These are phyloP conservation scores for Drosophila vallismaia DNA, from an alignment of 2,888 invertebrate species.

Conservation along the genomic window DNA sequence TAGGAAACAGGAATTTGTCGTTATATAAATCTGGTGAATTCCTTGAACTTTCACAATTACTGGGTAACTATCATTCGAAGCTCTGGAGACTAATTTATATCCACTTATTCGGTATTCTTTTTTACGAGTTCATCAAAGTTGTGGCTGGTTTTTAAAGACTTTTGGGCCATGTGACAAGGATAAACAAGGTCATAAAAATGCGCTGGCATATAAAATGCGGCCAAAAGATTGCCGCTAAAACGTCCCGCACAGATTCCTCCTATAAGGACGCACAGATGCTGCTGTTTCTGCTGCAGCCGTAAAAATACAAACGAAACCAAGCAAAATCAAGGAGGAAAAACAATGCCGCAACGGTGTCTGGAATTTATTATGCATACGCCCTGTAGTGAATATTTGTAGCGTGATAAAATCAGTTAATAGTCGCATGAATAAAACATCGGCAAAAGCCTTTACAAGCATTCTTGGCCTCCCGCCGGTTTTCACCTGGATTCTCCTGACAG, in stretches of 20 bases:
- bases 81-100: conserved; percentile 24
- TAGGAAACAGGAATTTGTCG: background rate
- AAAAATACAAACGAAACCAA: conserved; percentile 10
- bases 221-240: conserved; percentile 51
- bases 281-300: conserved; percentile 25
- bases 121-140: conserved; percentile 80
- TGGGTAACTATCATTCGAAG: conserved; percentile 28
- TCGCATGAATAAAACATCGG: conserved; percentile 73
- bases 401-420: conserved; percentile 78
- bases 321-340: conserved; percentile 17
- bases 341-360: conserved; percentile 53
- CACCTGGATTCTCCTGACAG: conserved; percentile 31
- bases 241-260: conserved; percentile 56
- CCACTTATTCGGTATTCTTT: conserved; percentile 41
- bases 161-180: conserved; percentile 72
- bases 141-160: conserved; percentile 63
- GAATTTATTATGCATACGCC: conserved; percentile 77
- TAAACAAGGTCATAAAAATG: conserved; percentile 74
- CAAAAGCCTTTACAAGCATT: conserved; percentile 20
- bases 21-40: background rate
- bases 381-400: conserved; percentile 79
- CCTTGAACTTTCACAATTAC: background rate
- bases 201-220: conserved; percentile 36
- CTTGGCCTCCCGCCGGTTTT: background rate
- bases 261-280: conserved; percentile 19